These are phyloP conservation scores for Muscina levida DNA, from an alignment of 2,888 invertebrate genomes.

Conservation along the genomic window DNA sequence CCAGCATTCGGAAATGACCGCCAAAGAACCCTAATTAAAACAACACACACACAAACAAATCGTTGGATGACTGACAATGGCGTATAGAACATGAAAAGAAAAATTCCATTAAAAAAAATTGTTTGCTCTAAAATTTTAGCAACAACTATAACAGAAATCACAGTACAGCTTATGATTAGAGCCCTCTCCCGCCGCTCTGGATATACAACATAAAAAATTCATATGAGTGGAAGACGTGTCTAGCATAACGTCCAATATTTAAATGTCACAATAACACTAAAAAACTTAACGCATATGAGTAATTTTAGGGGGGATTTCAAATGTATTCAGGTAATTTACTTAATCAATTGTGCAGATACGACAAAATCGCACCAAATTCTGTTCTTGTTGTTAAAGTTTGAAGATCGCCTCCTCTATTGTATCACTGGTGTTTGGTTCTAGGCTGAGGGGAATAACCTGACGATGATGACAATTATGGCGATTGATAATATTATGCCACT, in stretches of 20 bases:
- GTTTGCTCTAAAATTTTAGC: conserved; percentile 23
- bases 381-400: too few relatives aligned
- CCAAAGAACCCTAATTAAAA: conserved; percentile 60
- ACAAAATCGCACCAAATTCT: too few relatives aligned
- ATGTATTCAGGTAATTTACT: conserved; percentile 1
- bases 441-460: too few relatives aligned
- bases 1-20: conserved; percentile 67
- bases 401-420: too few relatives aligned
- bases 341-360: conserved; percentile 10
- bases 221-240: conserved; percentile 28
- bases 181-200: neutral
- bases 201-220: neutral
- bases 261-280: neutral
- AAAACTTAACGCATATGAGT: neutral
- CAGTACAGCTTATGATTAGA: conserved; percentile 4
- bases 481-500: neutral
- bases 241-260: conserved; percentile 31
- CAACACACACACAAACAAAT: conserved; percentile 10
- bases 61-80: neutral
- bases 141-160: conserved; percentile 11
- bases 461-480: too few relatives aligned
- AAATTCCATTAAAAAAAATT: conserved; percentile 11
- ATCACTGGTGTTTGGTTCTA: too few relatives aligned
- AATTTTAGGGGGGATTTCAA: conserved; percentile 21
- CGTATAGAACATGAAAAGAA: conserved; percentile 48